phyloP scores from a whole-genome alignment of 2,797 vertebrate species.

The Prionace glauca region DNA sequence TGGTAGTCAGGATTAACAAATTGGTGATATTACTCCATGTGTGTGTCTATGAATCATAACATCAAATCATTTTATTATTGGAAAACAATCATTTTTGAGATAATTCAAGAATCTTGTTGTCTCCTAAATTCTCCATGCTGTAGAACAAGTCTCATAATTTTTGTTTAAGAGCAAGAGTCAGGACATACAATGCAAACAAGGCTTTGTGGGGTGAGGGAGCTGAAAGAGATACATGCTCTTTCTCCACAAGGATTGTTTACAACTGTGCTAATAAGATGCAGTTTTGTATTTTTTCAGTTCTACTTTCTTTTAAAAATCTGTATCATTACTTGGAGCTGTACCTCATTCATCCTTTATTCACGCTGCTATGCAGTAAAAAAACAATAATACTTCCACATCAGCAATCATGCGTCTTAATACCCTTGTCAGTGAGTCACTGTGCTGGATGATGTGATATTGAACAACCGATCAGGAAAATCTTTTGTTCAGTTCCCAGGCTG shows the following conservation, averaged over 20 bases:
- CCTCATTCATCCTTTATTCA: background rate
- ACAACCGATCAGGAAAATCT: background rate
- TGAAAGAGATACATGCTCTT: background rate
- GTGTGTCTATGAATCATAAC: too few relatives aligned
- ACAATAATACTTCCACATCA: background rate
- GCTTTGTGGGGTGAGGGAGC: background rate
- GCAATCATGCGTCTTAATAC: background rate
- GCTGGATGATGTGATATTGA: background rate
- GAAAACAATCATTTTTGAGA: background rate
- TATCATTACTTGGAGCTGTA: too few relatives aligned
- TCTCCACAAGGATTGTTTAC: background rate
- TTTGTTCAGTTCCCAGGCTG: background rate
- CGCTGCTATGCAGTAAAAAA: background rate
- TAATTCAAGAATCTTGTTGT: background rate
- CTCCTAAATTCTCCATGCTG: background rate
- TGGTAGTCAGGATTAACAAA: too few relatives aligned
- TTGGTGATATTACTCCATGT: too few relatives aligned
- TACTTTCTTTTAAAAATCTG: background rate
- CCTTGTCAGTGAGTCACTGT: background rate
- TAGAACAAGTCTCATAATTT: background rate
- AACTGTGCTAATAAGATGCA: background rate
- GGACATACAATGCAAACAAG: background rate
- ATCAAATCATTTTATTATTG: background rate
- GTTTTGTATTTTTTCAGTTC: background rate
- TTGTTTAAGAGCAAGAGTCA: background rate